Base-by-base conservation (phyloP, 1,140 invertebrate species). In the Nixonia krombeini region DNA sequence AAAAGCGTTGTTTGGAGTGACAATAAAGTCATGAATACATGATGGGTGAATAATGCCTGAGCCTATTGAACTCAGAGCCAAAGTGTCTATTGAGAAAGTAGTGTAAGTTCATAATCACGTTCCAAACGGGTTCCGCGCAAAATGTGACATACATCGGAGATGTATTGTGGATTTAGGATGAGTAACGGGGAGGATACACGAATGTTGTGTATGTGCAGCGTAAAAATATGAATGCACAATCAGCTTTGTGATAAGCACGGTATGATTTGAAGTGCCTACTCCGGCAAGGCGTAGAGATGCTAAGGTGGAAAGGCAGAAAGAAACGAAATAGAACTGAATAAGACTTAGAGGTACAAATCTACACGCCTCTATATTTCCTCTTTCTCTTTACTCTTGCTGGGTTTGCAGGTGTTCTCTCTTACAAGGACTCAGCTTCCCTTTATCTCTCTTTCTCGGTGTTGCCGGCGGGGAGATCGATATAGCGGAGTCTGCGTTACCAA, bases 401-500 rank as follows among this genome's bases (percentile, higher is more conserved):
- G 47, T 58, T 40, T 33, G 17, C 41, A 35, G 15, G 6, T 40
- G 37, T 40, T 63, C 47, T 59, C 58, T 64, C 44, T 70, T 61
- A 42, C 21, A 44, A 62, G 64, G 45, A 58, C 47, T 40, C 59
- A 64, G 55, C 59, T 56, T 68, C 52, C 45, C 56, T 63, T 45
- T 59, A 49, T 64, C 44, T 70, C 53, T 58, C 40, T 31, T 50
- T 57, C 59, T 62, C 67, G 55, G n/a, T 18, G 10, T 66, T 59
- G 53, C 50, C 52, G 51, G 50, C 51, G 31, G 35, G 25, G 66
- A 72, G 77, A 84, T 85, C 83, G 83, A 85, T 85, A 85, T 53
- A 82, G 73, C 77, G 82, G 83, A 84, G 83, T 82, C 81, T 85
- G 83, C 83, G 83, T 85, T 77, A 81, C 77, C 73, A 71, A 73